phyloP scores from a whole-genome alignment of 2,113 vertebrate genomes.

The Pogona vitticeps region DNA sequence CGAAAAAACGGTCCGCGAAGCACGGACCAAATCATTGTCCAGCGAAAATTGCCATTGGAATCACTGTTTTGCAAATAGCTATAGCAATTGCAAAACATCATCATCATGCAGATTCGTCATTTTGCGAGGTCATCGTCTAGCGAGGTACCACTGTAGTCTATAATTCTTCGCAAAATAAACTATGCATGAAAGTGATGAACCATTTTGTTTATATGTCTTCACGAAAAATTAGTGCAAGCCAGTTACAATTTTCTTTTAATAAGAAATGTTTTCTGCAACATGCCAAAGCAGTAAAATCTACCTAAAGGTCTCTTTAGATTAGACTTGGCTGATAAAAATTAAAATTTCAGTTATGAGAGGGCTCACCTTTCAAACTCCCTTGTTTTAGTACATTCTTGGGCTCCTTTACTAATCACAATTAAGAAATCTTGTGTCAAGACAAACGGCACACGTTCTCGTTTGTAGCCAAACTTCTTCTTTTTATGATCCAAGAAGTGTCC shows the following conservation, averaged over 20 bases:
- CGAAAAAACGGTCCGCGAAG: no score
- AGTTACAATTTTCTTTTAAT: background rate
- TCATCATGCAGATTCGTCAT: no score
- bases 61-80: no score
- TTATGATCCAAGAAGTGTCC: constrained; percentile 98
- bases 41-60: no score
- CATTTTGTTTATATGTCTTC: background rate
- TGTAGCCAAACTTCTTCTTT: constrained; percentile 99
- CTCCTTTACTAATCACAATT: constrained; percentile 98
- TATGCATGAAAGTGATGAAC: background rate
- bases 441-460: constrained; percentile 96
- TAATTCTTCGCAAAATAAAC: background rate
- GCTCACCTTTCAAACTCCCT: constrained; percentile 96
- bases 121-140: no score
- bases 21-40: no score
- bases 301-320: background rate
- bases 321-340: background rate
- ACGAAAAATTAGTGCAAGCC: background rate
- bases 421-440: constrained; percentile 98
- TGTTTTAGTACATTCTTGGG: constrained; percentile 96
- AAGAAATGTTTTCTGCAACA: background rate
- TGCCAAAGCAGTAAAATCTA: background rate
- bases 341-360: background rate
- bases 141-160: no score
- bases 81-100: no score